A percentile compares a stretch with the other conserved stretches of the same genome.
Evolutionary conservation across 2,113 vertebrate genomes (phyloP).

Genomic region (Cavia porcellus): DNA sequence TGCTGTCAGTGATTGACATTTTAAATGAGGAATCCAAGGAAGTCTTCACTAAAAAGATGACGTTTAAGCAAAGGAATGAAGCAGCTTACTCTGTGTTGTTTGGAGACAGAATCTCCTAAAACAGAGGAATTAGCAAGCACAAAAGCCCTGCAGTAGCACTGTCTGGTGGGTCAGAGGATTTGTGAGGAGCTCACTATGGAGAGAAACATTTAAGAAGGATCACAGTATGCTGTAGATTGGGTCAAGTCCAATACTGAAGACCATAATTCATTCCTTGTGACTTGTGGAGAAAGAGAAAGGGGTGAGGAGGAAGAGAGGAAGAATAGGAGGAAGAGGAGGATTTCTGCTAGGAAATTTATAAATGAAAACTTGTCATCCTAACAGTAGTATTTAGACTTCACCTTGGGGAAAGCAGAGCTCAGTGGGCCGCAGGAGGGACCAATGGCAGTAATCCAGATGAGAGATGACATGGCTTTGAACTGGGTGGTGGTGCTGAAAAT

Average conservation of each 20-base stretch:
- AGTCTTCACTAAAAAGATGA: background rate
- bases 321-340: background rate
- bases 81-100: background rate
- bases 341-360: background rate
- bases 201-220: background rate
- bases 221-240: background rate
- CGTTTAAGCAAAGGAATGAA: background rate
- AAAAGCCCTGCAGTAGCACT: background rate
- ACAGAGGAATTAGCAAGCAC: background rate
- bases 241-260: background rate
- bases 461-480: too few species aligned
- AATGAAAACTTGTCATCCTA: background rate
- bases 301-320: background rate
- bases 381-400: background rate
- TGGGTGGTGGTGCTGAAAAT: background rate
- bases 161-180: background rate
- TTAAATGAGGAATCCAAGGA: background rate
- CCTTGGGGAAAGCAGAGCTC: background rate
- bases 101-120: background rate
- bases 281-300: background rate
- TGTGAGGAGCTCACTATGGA: background rate
- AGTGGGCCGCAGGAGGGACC: accelerated
- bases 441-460: background rate
- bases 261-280: background rate
- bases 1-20: background rate